Conservation (phyloP, 1,140 invertebrate species). For the Manduca sexta region DNA sequence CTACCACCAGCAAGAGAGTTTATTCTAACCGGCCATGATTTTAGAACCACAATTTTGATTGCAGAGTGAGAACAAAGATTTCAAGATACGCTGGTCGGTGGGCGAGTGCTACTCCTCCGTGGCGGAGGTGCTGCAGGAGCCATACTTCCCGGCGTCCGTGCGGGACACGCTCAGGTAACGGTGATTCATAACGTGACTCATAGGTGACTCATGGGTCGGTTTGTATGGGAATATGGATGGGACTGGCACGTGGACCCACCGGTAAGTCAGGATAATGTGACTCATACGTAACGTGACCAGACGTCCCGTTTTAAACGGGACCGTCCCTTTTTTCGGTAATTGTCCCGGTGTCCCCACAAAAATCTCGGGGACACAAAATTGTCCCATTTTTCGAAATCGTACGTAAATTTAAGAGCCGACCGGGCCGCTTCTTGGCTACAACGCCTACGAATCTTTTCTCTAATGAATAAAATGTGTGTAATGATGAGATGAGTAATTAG, state of each 20-base stretch:
- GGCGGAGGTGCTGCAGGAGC: slow-evolving; percentile 24
- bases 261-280: background rate
- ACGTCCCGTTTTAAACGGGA: no score
- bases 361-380: no score
- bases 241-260: background rate
- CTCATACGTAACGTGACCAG: background rate
- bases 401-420: no score
- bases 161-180: slow-evolving; percentile 35
- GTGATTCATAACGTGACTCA: background rate
- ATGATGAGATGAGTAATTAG: no score
- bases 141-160: slow-evolving; percentile 38
- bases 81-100: slow-evolving; percentile 41
- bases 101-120: slow-evolving; percentile 34
- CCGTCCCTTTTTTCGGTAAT: no score
- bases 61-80: slow-evolving; percentile 54
- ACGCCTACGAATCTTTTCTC: no score
- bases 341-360: no score
- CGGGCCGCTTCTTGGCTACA: no score
- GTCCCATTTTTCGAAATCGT: no score
- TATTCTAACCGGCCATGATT: background rate
- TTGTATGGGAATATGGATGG: background rate
- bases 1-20: background rate
- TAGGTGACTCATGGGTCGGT: background rate
- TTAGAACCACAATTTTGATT: slow-evolving; percentile 15
- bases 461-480: no score